Conservation (phyloP, 2,888 invertebrate species). For the Pedicia rivosa region DNA sequence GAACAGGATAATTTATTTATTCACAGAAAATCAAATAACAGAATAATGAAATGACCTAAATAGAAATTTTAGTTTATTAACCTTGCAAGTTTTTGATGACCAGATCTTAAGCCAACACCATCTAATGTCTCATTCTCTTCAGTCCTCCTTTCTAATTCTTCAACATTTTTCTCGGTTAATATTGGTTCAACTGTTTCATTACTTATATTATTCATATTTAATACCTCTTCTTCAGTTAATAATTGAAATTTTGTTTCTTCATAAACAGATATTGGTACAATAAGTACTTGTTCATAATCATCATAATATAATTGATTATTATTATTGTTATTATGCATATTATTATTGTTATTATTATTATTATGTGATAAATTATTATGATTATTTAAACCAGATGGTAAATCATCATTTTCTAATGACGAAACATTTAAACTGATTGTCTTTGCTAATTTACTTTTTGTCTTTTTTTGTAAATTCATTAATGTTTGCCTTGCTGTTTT, state of each 20-base stretch:
- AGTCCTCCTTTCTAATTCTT: constrained; percentile 16
- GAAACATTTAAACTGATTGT: constrained; percentile 23
- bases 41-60: no score
- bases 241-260: constrained; percentile 47
- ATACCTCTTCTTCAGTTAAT: constrained; percentile 47
- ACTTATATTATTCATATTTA: constrained; percentile 30
- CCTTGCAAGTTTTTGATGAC: constrained; percentile 42
- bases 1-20: no score
- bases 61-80: constrained; percentile 11
- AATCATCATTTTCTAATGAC: constrained; percentile 10
- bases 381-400: constrained; percentile 7
- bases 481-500: constrained; percentile 21
- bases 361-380: constrained; percentile 7
- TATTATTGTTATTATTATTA: constrained; percentile 10
- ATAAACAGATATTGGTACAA: constrained; percentile 46
- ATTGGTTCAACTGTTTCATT: constrained; percentile 19
- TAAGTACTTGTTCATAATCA: constrained; percentile 39
- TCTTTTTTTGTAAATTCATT: constrained; percentile 25
- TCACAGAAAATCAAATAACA: no score
- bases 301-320: constrained; percentile 10
- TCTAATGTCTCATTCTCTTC: constrained; percentile 17
- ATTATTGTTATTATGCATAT: constrained; percentile 3
- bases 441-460: constrained; percentile 27
- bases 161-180: constrained; percentile 18
- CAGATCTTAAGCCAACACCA: constrained; percentile 26